Base-by-base conservation (phyloP, 2,888 invertebrate genomes). In the Stenoptilia bipunctidactyla region DNA sequence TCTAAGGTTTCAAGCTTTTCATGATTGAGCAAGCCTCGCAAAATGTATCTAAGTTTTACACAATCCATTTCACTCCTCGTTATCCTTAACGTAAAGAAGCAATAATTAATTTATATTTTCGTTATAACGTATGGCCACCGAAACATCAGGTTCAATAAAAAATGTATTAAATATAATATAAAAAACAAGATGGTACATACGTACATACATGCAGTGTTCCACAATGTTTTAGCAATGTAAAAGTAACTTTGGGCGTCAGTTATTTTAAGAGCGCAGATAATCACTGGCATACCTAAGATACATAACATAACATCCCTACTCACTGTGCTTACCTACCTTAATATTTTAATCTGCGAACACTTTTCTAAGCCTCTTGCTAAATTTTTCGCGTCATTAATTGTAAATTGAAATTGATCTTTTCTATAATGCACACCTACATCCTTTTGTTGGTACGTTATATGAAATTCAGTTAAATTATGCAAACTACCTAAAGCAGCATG, bases 1-100 rank as follows among this genome's bases (percentile, higher is more conserved):
- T 90, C 88, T 36, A 90, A 51, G 36, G 86, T 86, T 41, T 84
- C 74, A 37, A 90, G 49, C 49, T 75, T 57, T 45, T 61, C 52
- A 46, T 61, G 70, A 34, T 79, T 74, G 27, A 62, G 60, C 41
- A 85, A 44, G 15, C 82, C 82, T 2, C 80, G 70, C 33, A 85
- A 58, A 44, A 85, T 63, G 46, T 75, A 76, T 56, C 76, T 85
- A 0, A 79, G 55, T 53, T 63, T 68, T 55, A 73, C 75, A 40
- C 84, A 83, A 51, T 82, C 76, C 62, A 84, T 65, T 46, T 82
- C 80, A 47, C 62, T 82, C 49, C 82, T 65, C 1, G 82, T 84
- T 20, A 85, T 68, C 51, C 85, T 85, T n/a, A n/a, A n/a, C n/a
- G n/a, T n/a, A n/a, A n/a, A n/a, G n/a, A n/a, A n/a, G 8, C 20